Percentiles rank a stretch among this genome's conserved stretches.
phyloP scores from a whole-genome alignment of 2,888 invertebrate species.

The Chouioia cunea region DNA sequence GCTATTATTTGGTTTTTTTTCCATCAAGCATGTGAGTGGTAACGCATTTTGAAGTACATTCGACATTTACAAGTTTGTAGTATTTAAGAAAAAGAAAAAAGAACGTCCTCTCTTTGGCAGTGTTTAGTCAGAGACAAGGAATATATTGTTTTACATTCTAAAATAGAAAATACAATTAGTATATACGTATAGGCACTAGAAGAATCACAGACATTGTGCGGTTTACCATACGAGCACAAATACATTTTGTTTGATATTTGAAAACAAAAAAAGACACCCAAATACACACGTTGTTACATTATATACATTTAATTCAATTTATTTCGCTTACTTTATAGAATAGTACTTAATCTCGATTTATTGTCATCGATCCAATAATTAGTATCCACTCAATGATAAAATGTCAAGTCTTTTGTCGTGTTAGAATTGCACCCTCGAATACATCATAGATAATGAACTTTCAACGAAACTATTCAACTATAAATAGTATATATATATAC shows the following conservation, averaged over 20 bases:
- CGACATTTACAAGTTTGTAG: slow-evolving; percentile 38
- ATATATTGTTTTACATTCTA: slow-evolving; percentile 5
- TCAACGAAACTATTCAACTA: too few species aligned
- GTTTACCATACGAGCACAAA: slow-evolving; percentile 19
- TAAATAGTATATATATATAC: too few species aligned
- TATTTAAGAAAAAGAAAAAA: slow-evolving; percentile 2
- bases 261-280: background rate
- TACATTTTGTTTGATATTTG: slow-evolving; percentile 6
- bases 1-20: slow-evolving; percentile 4
- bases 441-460: too few species aligned
- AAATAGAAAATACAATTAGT: slow-evolving; percentile 21
- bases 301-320: too few species aligned
- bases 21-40: slow-evolving; percentile 23
- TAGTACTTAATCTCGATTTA: background rate
- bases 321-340: background rate
- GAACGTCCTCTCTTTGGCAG: slow-evolving; percentile 45
- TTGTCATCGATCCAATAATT: too few species aligned
- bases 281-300: too few species aligned
- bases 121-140: slow-evolving; percentile 41
- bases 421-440: too few species aligned
- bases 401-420: too few species aligned
- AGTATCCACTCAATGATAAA: too few species aligned
- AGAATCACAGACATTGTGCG: slow-evolving; percentile 63
- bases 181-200: slow-evolving; percentile 61
- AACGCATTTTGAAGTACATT: slow-evolving; percentile 21